Evolutionary conservation across 2,888 invertebrate genomes (phyloP).

Genomic region (Cetonia aurata): DNA sequence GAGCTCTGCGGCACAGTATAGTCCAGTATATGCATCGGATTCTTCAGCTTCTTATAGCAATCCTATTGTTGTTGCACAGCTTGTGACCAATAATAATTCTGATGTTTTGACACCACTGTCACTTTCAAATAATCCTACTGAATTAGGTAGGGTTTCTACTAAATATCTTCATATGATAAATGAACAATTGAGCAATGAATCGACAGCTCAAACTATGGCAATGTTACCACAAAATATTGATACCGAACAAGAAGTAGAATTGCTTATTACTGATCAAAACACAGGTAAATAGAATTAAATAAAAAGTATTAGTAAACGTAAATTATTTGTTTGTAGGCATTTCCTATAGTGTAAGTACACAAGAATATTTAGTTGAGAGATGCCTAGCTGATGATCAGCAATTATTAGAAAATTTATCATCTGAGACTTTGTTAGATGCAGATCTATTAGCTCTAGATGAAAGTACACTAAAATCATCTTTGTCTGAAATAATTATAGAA

Average conservation of each 20-base stretch:
- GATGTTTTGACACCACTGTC: constrained; percentile 56
- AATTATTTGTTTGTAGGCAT: constrained; percentile 47
- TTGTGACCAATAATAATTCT: constrained; percentile 55
- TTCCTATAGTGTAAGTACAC: constrained; percentile 53
- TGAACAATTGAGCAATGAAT: constrained; percentile 45
- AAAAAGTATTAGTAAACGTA: background rate
- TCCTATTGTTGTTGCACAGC: constrained; percentile 62
- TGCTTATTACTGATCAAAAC: constrained; percentile 65
- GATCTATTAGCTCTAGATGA: constrained; percentile 63
- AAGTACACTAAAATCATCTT: constrained; percentile 60
- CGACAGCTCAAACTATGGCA: constrained; percentile 39
- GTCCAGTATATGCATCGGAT: constrained; percentile 68
- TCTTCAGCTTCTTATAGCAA: constrained; percentile 56
- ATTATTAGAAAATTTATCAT: constrained; percentile 59
- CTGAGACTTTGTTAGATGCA: constrained; percentile 56
- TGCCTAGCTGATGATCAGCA: constrained; percentile 62
- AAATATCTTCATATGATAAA: constrained; percentile 60
- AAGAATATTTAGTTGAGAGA: constrained; percentile 60
- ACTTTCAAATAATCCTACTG: constrained; percentile 53
- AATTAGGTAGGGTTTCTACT: constrained; percentile 56
- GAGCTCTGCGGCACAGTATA: constrained; percentile 73
- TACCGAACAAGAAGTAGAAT: constrained; percentile 62
- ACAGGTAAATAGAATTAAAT: constrained; percentile 54
- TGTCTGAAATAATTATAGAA: constrained; percentile 56
- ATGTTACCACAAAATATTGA: constrained; percentile 54